Evolutionary conservation across 2,797 vertebrate species (phyloP), one percentile per base, ranked within the genome.

Genomic region (Semotilus atromaculatus): DNA sequence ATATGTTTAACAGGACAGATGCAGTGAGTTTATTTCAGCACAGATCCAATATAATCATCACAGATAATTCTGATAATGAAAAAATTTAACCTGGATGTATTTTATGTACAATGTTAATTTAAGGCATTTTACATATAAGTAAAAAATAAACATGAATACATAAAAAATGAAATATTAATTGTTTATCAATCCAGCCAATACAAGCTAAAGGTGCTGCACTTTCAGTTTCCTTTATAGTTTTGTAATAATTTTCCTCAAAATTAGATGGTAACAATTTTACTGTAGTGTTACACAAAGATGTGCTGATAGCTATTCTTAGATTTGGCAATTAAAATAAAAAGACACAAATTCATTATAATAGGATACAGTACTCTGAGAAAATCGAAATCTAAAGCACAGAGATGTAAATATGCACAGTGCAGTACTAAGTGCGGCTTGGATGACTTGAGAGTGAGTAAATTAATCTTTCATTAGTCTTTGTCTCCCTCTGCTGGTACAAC

Each of bases 131-230:
- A 23, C 3, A 55, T 23, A 7, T 0, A 51, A 55, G 7, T 55
- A 55, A 55, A 55, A 55, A 53, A 53, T 53, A 53, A 53, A 21
- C 2, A 55, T 8, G 19, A 8, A 55, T 55, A 5, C n/a, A 26
- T 13, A 5, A 11, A 3, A n/a, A 26, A 5, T 0, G 2, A 13
- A 26, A 9, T 55, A 8, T 51, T 51, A 2, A 51, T 19, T 2
- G 16, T 51, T 51, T 7, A 51, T 58, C 55, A 58, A 5, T n/a
- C 0, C 58, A 26, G 58, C 9, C 8, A n/a, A 4, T 60, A n/a
- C 4, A 60, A 60, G n/a, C n/a, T 13, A 60, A 60, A 60, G 55
- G 55, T 26, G n/a, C 55, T 13, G 58, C n/a, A 26, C 58, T 60
- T 60, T 60, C 23, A 13, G n/a, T 13, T 60, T 60, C n/a, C 3